These are phyloP conservation scores for Agrypnus murinus DNA, from an alignment of 2,888 invertebrate species.

Conservation along the genomic window DNA sequence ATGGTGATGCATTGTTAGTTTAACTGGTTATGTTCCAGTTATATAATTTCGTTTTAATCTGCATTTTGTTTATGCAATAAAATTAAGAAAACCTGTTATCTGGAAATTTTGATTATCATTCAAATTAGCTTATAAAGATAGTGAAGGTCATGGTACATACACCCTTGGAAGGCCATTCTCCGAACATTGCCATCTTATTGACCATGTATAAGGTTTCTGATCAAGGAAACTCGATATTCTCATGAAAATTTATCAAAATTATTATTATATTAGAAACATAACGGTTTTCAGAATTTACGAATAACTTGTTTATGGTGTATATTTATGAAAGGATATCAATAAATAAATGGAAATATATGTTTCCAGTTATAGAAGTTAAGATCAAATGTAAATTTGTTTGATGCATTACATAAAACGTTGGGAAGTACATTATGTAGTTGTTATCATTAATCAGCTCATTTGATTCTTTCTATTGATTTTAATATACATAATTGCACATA, in stretches of 20 bases:
- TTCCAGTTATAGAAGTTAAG: no score
- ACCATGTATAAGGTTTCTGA: background rate
- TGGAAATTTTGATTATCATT: slow-evolving; percentile 13
- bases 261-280: slow-evolving; percentile 5
- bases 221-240: slow-evolving; percentile 7
- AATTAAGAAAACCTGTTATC: slow-evolving; percentile 7
- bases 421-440: no score
- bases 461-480: no score
- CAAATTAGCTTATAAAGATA: slow-evolving; percentile 14
- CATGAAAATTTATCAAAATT: slow-evolving; percentile 25
- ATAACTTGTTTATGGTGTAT: slow-evolving; percentile 6
- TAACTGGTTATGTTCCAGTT: no score
- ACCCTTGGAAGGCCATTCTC: slow-evolving; percentile 46
- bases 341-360: no score
- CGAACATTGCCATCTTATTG: slow-evolving; percentile 40
- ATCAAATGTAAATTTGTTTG: no score
- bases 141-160: slow-evolving; percentile 46
- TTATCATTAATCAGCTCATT: no score
- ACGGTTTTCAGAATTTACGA: slow-evolving; percentile 9
- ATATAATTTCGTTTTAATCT: no score
- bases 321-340: background rate
- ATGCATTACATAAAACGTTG: no score
- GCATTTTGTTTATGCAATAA: background rate
- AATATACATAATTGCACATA: no score
- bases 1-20: no score